Conservation (phyloP, 1,140 invertebrate species). For the Anastatus disparis region DNA sequence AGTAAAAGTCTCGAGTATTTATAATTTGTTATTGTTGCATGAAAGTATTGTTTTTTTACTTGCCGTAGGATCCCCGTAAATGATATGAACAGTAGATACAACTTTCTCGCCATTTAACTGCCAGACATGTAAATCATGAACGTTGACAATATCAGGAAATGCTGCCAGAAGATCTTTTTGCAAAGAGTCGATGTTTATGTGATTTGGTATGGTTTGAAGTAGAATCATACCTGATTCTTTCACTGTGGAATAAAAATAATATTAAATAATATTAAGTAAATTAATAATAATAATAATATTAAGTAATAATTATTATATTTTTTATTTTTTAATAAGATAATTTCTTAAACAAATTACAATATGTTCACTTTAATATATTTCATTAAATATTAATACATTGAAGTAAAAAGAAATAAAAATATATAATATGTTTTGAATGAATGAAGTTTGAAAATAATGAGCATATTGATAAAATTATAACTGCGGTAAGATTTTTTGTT, state of each 20-base stretch:
- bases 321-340: too few species aligned
- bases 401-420: too few species aligned
- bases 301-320: constrained; percentile 16
- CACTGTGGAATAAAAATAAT: constrained; percentile 68
- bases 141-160: constrained; percentile 83
- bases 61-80: constrained; percentile 74
- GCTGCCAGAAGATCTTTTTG: constrained; percentile 72
- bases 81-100: constrained; percentile 79
- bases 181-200: constrained; percentile 78
- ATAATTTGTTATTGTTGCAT: neutral
- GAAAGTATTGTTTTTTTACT: constrained; percentile 6
- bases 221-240: constrained; percentile 82
- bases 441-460: too few species aligned
- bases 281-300: neutral
- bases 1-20: neutral
- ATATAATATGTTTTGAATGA: too few species aligned
- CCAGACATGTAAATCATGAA: constrained; percentile 88
- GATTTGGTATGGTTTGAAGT: constrained; percentile 83
- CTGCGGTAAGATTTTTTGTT: too few species aligned
- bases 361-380: too few species aligned
- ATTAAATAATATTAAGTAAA: neutral
- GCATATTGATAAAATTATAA: too few species aligned
- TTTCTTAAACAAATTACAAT: too few species aligned
- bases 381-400: too few species aligned
- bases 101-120: constrained; percentile 77